phyloP scores from a whole-genome alignment of 1,140 invertebrate species.

The Liolophura sinensis region DNA sequence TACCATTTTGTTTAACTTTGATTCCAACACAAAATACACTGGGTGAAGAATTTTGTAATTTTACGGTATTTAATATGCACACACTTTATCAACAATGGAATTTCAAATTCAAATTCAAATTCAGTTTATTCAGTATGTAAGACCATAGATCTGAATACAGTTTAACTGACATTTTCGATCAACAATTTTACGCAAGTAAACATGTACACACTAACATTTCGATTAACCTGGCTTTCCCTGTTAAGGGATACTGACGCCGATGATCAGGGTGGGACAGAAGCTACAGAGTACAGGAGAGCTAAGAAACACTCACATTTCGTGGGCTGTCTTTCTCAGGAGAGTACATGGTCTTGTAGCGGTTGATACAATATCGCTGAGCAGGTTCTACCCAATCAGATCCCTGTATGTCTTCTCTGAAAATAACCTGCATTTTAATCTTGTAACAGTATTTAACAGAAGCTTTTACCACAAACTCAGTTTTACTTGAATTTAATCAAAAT shows the following conservation, averaged over 20 bases:
- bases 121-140: too few species aligned
- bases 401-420: slow-evolving; percentile 22
- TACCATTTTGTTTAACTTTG: too few species aligned
- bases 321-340: slow-evolving; percentile 14
- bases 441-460: not conserved
- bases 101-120: too few species aligned
- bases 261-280: too few species aligned
- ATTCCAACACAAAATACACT: too few species aligned
- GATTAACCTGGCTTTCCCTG: not conserved
- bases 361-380: slow-evolving; percentile 27
- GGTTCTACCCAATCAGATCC: slow-evolving; percentile 36
- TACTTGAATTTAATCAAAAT: not conserved
- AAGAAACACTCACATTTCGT: not conserved
- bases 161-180: too few species aligned
- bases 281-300: too few species aligned
- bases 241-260: not conserved
- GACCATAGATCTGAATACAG: too few species aligned
- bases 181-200: not conserved
- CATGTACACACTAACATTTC: not conserved
- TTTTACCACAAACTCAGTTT: not conserved
- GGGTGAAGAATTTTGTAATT: too few species aligned
- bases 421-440: not conserved
- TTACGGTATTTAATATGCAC: too few species aligned
- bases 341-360: slow-evolving; percentile 32
- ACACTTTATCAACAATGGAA: too few species aligned